phyloP scores from a whole-genome alignment of 2,888 invertebrate genomes.

The Linnaemya vulpina region DNA sequence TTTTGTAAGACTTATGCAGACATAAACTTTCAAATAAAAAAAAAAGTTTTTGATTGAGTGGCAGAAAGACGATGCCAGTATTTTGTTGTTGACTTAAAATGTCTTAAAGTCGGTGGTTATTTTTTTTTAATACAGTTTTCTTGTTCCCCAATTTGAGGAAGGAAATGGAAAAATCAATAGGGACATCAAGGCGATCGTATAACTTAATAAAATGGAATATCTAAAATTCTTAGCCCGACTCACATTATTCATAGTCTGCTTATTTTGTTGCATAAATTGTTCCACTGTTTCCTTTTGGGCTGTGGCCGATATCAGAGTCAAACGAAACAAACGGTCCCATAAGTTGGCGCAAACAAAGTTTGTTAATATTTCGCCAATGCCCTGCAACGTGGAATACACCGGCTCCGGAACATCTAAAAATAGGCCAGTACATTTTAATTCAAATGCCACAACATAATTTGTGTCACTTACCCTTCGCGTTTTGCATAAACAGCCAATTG shows the following conservation, averaged over 20 bases:
- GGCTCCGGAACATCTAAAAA: slow-evolving; percentile 87
- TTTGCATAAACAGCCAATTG: slow-evolving; percentile 78
- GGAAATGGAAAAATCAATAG: too few relatives aligned
- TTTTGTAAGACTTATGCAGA: too few relatives aligned
- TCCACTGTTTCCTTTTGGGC: slow-evolving; percentile 73
- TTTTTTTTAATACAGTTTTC: too few relatives aligned
- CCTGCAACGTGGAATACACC: slow-evolving; percentile 88
- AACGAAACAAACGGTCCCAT: slow-evolving; percentile 88
- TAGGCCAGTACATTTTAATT: not conserved
- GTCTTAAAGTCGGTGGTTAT: too few relatives aligned
- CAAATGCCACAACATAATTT: not conserved
- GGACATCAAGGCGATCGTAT: too few relatives aligned
- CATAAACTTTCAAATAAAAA: too few relatives aligned
- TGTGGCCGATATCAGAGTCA: slow-evolving; percentile 80
- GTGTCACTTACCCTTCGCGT: slow-evolving; percentile 75
- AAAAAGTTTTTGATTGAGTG: too few relatives aligned
- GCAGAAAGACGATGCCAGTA: too few relatives aligned
- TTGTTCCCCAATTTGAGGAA: too few relatives aligned
- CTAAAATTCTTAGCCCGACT: slow-evolving; percentile 20
- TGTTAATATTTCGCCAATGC: slow-evolving; percentile 90
- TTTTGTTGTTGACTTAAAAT: too few relatives aligned
- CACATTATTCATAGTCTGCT: slow-evolving; percentile 76
- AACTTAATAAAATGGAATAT: too few relatives aligned
- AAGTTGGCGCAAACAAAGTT: slow-evolving; percentile 91
- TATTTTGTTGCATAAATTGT: slow-evolving; percentile 75